Evolutionary conservation across 2,113 vertebrate genomes (phyloP), one percentile per base, ranked within the genome.

Genomic region (Euleptes europaea): DNA sequence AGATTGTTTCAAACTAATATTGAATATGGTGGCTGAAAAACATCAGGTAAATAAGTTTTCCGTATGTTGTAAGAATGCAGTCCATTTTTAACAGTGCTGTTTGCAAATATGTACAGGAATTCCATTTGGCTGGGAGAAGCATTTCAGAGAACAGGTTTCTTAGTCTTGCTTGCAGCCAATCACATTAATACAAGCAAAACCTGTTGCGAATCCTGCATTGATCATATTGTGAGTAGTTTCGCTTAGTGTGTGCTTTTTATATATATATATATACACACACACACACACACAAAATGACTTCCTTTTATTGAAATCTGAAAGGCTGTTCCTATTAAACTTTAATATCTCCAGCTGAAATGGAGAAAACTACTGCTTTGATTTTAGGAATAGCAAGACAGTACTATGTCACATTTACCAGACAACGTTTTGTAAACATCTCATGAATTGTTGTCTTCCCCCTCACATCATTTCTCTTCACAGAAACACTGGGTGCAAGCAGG

Each of bases 241-340:
- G 7, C 17, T 57, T 57, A 57, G 49, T 19, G 0, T 0, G 3
- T 23, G 0, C 0, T 1, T 19, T 23, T 31, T 8, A 35, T 8
- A 54, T 15, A n/a, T n/a, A n/a, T n/a, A n/a, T n/a, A n/a, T n/a
- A n/a, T n/a, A n/a, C n/a, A n/a, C n/a, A n/a, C n/a, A n/a, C n/a
- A n/a, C n/a, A n/a, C n/a, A n/a, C n/a, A n/a, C n/a, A 35, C 42
- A 76, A 54, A 54, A 49, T 35, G 21, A 21, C 42, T 81, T 71
- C 13, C 26, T 70, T 26, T 31, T 38, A 26, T 54, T 82, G 19
- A 72, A 72, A 83, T n/a, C 12, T 40, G 6, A 35, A 71, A 47
- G 10, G 1, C 12, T 51, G 72, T 44, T 75, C 38, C 71, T 78
- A 35, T 38, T 31, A 14, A 47, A 21, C 19, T 85, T 44, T 42